Percentiles rank a stretch among this genome's conserved stretches.
Conservation (phyloP, 2,888 invertebrate species). For the Punctoribates punctum region DNA sequence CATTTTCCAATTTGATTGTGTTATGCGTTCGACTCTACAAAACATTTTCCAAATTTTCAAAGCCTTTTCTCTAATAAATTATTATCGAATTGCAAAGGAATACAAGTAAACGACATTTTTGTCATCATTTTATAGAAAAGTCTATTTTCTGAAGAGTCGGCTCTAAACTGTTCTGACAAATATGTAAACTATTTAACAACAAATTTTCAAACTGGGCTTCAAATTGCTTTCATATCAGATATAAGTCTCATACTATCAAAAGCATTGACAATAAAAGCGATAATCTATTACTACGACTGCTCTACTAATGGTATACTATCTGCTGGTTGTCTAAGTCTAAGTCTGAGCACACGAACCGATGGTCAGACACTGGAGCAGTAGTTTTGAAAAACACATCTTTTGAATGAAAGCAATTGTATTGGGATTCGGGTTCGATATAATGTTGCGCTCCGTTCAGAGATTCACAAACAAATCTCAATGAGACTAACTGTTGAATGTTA, state of each 20-base stretch:
- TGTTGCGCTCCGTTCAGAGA: not conserved
- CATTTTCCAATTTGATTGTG: slow-evolving; percentile 34
- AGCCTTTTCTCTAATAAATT: slow-evolving; percentile 20
- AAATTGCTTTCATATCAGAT: slow-evolving; percentile 1
- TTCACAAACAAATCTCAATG: slow-evolving; percentile 25
- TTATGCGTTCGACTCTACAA: not conserved
- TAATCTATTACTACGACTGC: not conserved
- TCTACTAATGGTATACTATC: slow-evolving; percentile 7
- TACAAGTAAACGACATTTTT: slow-evolving; percentile 30
- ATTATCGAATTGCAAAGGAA: slow-evolving; percentile 36
- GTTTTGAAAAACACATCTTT: slow-evolving; percentile 8
- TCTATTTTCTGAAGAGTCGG: slow-evolving; percentile 30
- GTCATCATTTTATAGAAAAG: slow-evolving; percentile 35
- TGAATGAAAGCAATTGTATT: not conserved
- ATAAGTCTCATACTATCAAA: slow-evolving; percentile 19
- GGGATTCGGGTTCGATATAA: not conserved
- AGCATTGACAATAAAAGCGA: not conserved
- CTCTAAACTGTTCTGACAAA: slow-evolving; percentile 21
- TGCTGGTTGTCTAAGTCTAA: not conserved
- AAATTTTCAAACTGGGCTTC: slow-evolving; percentile 15
- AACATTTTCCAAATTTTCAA: slow-evolving; percentile 22
- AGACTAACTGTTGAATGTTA: slow-evolving; percentile 36
- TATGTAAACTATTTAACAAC: slow-evolving; percentile 35
- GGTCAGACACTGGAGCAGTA: not conserved
- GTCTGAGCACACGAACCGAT: not conserved